Evolutionary conservation across 2,888 invertebrate species (phyloP).

Genomic region (Eumacrocentrus americanus): DNA sequence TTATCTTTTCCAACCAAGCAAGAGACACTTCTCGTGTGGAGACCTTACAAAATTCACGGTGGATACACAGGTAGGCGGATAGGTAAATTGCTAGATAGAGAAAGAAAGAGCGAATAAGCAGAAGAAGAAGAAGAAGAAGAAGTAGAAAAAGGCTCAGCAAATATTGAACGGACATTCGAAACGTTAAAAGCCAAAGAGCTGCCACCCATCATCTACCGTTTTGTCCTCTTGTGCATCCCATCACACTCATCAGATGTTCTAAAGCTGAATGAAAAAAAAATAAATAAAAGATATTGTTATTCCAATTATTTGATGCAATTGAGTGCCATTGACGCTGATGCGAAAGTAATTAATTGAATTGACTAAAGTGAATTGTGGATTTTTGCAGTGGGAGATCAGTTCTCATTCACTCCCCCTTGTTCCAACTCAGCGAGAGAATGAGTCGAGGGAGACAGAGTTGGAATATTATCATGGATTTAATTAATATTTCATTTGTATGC

Average conservation of each 20-base stretch:
- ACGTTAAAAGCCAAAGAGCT: constrained; percentile 27
- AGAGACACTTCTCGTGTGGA: constrained; percentile 20
- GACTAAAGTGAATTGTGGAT: too few relatives aligned
- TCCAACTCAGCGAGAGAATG: constrained; percentile 8
- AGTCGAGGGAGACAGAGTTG: constrained; percentile 27
- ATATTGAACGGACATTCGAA: constrained; percentile 19
- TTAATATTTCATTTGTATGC: constrained; percentile 57
- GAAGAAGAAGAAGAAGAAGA: neutral
- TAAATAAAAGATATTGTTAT: too few relatives aligned
- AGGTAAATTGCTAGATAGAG: too few relatives aligned
- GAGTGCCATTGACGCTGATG: too few relatives aligned
- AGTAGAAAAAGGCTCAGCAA: constrained; percentile 14
- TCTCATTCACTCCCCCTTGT: too few relatives aligned
- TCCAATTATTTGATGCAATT: too few relatives aligned
- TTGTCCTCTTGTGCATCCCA: neutral
- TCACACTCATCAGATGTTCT: too few relatives aligned
- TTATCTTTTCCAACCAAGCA: constrained; percentile 20
- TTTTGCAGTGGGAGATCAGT: too few relatives aligned
- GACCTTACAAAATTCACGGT: too few relatives aligned
- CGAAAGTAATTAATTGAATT: too few relatives aligned
- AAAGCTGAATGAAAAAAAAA: too few relatives aligned
- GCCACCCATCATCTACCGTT: constrained; percentile 23
- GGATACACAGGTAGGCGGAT: constrained; percentile 32
- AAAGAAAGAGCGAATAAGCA: constrained; percentile 8
- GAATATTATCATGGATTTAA: constrained; percentile 54